Evolutionary conservation across 2,888 invertebrate species (phyloP).

Genomic region (Pseudococcus jackbeardsleyi): DNA sequence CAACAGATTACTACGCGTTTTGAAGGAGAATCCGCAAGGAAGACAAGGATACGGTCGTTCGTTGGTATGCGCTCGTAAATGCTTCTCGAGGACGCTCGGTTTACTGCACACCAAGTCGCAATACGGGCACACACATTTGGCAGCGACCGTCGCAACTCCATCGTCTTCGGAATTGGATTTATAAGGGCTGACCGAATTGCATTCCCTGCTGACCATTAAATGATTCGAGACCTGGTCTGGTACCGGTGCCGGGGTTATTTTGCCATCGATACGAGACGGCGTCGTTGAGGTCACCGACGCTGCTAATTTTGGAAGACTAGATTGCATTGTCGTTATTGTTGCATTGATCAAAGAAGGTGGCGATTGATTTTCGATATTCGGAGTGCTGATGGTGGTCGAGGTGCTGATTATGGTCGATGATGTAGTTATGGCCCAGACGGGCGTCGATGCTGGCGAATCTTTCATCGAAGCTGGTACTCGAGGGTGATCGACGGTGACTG

Average conservation of each 20-base stretch:
- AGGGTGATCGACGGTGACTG: slow-evolving; percentile 53
- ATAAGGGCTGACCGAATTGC: background rate
- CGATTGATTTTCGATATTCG: background rate
- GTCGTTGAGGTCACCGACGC: background rate
- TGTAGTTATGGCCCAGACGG: background rate
- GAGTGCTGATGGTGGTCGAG: background rate
- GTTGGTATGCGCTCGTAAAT: slow-evolving; percentile 93
- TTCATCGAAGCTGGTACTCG: background rate
- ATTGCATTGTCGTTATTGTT: slow-evolving; percentile 30
- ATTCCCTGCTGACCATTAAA: background rate
- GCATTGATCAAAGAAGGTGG: background rate
- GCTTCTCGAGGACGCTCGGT: slow-evolving; percentile 93
- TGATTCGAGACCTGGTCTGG: background rate
- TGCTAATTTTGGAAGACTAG: slow-evolving; percentile 60
- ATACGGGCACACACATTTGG: slow-evolving; percentile 87
- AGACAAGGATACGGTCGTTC: slow-evolving; percentile 92
- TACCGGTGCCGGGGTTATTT: background rate
- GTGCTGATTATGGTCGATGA: background rate
- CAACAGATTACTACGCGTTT: slow-evolving; percentile 93
- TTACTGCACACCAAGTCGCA: slow-evolving; percentile 92
- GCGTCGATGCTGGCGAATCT: background rate
- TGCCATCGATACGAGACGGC: background rate
- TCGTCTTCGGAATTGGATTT: slow-evolving; percentile 33
- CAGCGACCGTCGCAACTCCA: background rate
- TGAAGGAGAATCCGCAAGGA: slow-evolving; percentile 92